Base-by-base conservation (phyloP, 1,140 invertebrate genomes). In the Copidosoma floridanum region DNA sequence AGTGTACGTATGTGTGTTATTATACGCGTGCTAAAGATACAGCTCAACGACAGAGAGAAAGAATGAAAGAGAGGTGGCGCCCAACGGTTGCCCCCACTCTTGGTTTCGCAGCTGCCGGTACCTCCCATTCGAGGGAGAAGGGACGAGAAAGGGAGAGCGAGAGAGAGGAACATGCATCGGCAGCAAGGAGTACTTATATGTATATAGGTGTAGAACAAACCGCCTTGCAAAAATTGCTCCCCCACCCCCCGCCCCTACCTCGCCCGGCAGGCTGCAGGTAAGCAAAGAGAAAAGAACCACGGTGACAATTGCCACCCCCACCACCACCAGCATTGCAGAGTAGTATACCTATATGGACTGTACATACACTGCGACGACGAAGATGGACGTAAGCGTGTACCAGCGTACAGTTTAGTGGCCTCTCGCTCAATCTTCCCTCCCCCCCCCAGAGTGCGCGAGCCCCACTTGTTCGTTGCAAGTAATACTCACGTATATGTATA, bases 201-300 rank as follows among this genome's bases (percentile, higher is more conserved):
- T n/a, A 18, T 44, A 44, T 8, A n/a, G n/a, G 40, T 11, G 54
- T 27, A 5, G 44, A 8, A 44, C 32, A 54, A 61, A 54, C 58
- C 73, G 72, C 72, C 76, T 78, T 77, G 81, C 82, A 83, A 84
- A 84, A 84, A 83, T 83, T 78, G 73, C 73, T 77, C 80, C 75
- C 72, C 71, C 74, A n/a, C n/a, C n/a, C n/a, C n/a, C n/a, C n/a
- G n/a, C n/a, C n/a, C n/a, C n/a, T n/a, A n/a, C n/a, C n/a, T n/a
- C 75, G 73, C 70, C 71, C 64, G 12, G 40, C 40, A n/a, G 12
- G 29, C 29, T 12, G 29, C 29, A 12, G 6, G 29, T 12, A n/a
- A 20, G n/a, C 41, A 52, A 55, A 64, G 69, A 72, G 69, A 75
- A 76, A 77, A 76, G 74, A 77, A 76, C 69, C 67, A 70, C 71